A percentile compares a stretch with the other conserved stretches of the same genome.
Conservation (phyloP, 2,888 invertebrate genomes). For the Drosophila sordidapex region DNA sequence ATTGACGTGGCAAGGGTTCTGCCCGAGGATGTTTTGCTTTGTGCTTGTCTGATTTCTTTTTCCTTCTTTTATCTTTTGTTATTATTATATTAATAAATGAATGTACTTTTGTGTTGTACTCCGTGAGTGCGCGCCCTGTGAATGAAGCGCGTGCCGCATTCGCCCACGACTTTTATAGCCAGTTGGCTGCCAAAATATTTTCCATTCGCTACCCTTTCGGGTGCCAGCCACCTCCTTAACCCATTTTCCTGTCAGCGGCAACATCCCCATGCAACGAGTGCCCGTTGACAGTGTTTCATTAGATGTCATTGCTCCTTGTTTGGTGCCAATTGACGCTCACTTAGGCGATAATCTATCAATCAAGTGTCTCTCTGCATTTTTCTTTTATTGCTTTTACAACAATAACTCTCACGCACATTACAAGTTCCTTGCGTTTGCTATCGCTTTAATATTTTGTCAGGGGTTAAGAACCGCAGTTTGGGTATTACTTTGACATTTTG, state of each 20-base stretch:
- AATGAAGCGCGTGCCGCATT: constrained; percentile 65
- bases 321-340: constrained; percentile 66
- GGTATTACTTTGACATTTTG: background rate
- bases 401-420: constrained; percentile 63
- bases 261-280: constrained; percentile 7
- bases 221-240: background rate
- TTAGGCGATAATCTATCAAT: constrained; percentile 54
- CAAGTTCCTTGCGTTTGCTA: constrained; percentile 31
- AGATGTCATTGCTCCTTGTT: constrained; percentile 69
- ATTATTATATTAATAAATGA: background rate
- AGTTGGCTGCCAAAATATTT: constrained; percentile 16
- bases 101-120: constrained; percentile 28
- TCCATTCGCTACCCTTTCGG: constrained; percentile 26
- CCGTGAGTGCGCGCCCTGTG: constrained; percentile 51
- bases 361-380: constrained; percentile 33
- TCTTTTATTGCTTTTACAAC: constrained; percentile 55
- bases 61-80: constrained; percentile 10
- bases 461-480: background rate
- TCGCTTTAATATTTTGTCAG: constrained; percentile 8
- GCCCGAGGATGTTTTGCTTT: constrained; percentile 18
- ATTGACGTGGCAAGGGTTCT: constrained; percentile 11
- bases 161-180: constrained; percentile 70
- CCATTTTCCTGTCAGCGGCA: constrained; percentile 20
- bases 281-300: constrained; percentile 57
- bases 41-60: constrained; percentile 25